Conservation (phyloP, 2,113 vertebrate genomes). For the Aramus guarauna region DNA sequence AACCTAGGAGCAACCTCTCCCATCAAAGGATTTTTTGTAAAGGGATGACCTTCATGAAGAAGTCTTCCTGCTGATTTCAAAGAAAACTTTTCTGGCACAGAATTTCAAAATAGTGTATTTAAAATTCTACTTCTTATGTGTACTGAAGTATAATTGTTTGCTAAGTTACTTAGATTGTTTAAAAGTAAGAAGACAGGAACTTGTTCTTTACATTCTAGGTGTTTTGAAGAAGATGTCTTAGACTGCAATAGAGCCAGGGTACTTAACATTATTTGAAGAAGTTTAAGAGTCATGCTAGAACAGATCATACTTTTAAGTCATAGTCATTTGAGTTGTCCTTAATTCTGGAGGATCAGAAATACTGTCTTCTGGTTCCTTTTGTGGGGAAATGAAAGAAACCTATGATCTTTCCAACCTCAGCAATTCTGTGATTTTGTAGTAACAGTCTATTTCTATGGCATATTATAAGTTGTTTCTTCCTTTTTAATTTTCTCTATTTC, state of each 20-base stretch:
- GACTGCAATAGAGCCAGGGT: neutral
- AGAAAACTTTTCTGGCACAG: neutral
- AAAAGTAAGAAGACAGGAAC: neutral
- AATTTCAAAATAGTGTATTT: neutral
- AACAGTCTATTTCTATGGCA: neutral
- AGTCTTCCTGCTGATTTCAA: neutral
- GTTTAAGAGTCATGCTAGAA: neutral
- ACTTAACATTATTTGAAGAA: neutral
- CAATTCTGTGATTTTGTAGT: neutral
- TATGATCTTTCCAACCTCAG: neutral
- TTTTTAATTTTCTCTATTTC: neutral
- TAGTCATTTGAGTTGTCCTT: neutral
- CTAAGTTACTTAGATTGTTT: neutral
- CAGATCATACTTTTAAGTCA: neutral
- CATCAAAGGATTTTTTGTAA: neutral
- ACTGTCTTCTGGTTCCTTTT: neutral
- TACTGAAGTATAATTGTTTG: neutral
- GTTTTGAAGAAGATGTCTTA: neutral
- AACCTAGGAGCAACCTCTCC: neutral
- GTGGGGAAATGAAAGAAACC: neutral
- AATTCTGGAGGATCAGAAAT: neutral
- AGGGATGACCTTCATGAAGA: neutral
- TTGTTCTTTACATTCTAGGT: neutral
- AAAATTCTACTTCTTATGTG: neutral
- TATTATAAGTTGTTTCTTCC: neutral